Percentiles rank a stretch among this genome's conserved stretches.
Evolutionary conservation across 1,140 invertebrate species (phyloP).

Genomic region (Drosophila azteca): DNA sequence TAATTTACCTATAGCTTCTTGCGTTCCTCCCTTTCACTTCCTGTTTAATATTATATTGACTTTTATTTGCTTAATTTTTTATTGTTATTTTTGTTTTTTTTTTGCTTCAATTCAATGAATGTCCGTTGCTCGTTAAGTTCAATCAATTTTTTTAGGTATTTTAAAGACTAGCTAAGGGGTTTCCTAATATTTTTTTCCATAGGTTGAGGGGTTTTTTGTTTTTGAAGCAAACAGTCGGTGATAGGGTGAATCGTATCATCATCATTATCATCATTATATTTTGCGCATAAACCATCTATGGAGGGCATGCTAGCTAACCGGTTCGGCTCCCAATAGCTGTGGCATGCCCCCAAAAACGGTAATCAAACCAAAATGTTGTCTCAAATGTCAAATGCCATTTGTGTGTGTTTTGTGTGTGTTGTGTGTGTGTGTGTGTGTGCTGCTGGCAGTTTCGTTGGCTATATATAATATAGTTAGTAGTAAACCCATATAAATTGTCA

Average conservation of each 20-base stretch:
- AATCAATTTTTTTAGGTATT: constrained; percentile 60
- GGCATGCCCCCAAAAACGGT: constrained; percentile 1
- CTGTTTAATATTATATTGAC: constrained; percentile 19
- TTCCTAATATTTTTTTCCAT: neutral
- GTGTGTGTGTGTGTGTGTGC: constrained; percentile 20
- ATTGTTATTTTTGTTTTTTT: constrained; percentile 31
- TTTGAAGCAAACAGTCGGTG: neutral
- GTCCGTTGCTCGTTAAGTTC: constrained; percentile 75
- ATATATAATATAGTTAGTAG: constrained; percentile 5
- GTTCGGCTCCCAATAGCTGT: too few species aligned
- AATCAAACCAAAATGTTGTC: constrained; percentile 3
- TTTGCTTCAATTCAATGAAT: constrained; percentile 71
- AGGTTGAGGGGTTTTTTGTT: neutral
- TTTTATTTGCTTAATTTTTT: constrained; percentile 22
- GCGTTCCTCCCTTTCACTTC: constrained; percentile 11
- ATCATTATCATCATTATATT: neutral
- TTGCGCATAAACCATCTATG: constrained; percentile 3
- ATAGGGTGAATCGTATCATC: constrained; percentile 3
- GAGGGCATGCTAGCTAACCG: neutral
- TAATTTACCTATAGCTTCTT: constrained; percentile 67
- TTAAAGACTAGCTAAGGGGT: constrained; percentile 65
- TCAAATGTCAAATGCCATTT: neutral
- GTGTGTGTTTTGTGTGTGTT: too few species aligned
- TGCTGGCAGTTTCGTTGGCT: constrained; percentile 53
- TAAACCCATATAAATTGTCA: neutral